Base-by-base conservation (phyloP, 2,113 vertebrate genomes). In the Chaetorhynchus papuensis region DNA sequence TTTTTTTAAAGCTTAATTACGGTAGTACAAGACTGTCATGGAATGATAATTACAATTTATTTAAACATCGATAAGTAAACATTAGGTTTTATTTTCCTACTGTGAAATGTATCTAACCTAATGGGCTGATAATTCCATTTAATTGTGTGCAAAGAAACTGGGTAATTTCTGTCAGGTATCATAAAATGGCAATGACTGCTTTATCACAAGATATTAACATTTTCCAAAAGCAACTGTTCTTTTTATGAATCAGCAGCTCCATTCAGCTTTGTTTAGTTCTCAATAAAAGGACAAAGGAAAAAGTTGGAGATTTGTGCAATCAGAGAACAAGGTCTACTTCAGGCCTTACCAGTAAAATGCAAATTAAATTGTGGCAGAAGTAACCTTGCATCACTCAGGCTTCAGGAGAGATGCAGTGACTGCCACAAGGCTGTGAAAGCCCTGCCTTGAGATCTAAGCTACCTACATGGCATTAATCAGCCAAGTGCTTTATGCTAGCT, bases 1-100 rank as follows among this genome's bases (percentile, higher is more conserved):
- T 93, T 69, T 69, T 94, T 94, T 92, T 94, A 88, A 93, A 92
- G 85, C 83, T 96, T 97, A 94, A 97, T 96, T 97, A 90, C 93
- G 87, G 92, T 49, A 87, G 72, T 82, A 85, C 65, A 60, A 81
- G 74, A 89, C 68, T 94, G 71, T 75, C 83, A 93, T 70, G 47
- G 83, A 93, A 97, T 79, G 83, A 95, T 95, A 96, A 95, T 93
- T 96, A 82, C 79, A 89, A 88, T 95, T 96, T 93, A 93, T 95
- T 96, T 96, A 89, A 96, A 83, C 76, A 89, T 80, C 10, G 0
- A 96, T 95, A 96, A 93, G 77, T 94, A 97, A 96, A 96, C 94
- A 95, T 78, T 84, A 87, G 61, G 24, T 69, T 92, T 96, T 92
- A 95, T 96, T 96, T 95, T 96, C 95, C 83, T 95, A 61, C 93